Evolutionary conservation across 2,113 vertebrate genomes (phyloP).

Genomic region (Varanus salvator): DNA sequence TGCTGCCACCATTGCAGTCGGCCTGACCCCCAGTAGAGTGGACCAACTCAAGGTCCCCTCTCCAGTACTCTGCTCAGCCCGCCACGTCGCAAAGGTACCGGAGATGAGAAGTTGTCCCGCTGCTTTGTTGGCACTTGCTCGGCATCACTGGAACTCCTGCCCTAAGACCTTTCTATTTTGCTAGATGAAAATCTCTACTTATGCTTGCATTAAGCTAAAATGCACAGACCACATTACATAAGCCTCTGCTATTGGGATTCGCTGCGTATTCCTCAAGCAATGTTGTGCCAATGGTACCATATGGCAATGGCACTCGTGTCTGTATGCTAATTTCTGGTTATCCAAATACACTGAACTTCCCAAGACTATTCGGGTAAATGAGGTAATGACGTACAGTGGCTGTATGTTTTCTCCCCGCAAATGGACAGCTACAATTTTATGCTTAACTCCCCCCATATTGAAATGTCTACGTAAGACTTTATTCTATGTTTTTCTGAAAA

Average conservation of each 20-base stretch:
- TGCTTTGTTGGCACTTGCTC: background rate
- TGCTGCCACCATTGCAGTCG: no score
- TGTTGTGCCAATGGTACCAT: background rate
- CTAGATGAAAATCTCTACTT: background rate
- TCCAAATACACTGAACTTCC: background rate
- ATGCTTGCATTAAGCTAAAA: background rate
- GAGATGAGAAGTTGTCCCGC: background rate
- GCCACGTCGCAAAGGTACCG: background rate
- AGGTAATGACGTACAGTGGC: no score
- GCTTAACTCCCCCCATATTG: background rate
- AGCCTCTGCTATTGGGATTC: background rate
- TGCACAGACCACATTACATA: background rate
- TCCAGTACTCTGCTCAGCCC: no score
- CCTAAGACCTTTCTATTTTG: background rate
- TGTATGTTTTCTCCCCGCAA: background rate
- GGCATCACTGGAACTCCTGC: background rate
- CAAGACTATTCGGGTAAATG: background rate
- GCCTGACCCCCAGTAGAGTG: no score
- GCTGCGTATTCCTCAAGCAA: background rate
- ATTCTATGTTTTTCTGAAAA: background rate
- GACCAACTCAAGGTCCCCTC: no score
- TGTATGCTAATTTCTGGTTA: constrained; percentile 6
- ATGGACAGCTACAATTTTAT: background rate
- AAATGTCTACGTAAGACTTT: background rate
- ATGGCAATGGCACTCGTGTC: background rate